Evolutionary conservation across 2,888 invertebrate species (phyloP), one percentile per base, ranked within the genome.

Genomic region (Notodonta ziczac): DNA sequence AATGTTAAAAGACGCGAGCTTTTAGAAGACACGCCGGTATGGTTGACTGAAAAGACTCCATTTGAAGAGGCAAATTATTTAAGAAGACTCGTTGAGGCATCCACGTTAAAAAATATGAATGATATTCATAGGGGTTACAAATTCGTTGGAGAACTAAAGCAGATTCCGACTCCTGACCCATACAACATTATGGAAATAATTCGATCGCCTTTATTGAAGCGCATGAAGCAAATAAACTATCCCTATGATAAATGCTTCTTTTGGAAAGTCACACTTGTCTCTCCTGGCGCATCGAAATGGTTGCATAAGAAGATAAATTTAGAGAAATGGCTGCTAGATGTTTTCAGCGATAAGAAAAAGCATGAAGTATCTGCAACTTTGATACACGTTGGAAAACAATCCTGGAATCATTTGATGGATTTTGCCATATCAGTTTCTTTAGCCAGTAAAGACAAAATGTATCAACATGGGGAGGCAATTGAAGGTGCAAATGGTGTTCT

Each of bases 261-360:
- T 82, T 96, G 96, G 96, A 96, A 96, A 86, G 81, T 96, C 44
- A 92, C 94, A 6, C 80, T 96, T 57, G 94, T 95, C 8, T 90
- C 95, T 60, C 95, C 96, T 1, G 90, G 94, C 67, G 72, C 88
- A 56, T 80, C 81, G 32, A 90, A 94, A 77, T 91, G 92, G 83
- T 69, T 92, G 14, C 77, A 88, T 63, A 86, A 81, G 62, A 89
- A 90, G 65, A 85, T 94, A 72, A 85, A 94, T 66, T 76, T 94
- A 57, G 88, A 92, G 63, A 91, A 91, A 68, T 90, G 94, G 86
- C 73, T 95, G 60, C 72, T 87, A 55, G 84, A 90, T 66, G 92
- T 90, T 44, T 90, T 95, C 62, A 85, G 89, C 67, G 93, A 91
- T 48, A 85, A 88, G 63, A 84, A 86, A 66, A 73, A 79, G 63